Conservation (phyloP, 2,113 vertebrate species). For the Notothenia coriiceps region DNA sequence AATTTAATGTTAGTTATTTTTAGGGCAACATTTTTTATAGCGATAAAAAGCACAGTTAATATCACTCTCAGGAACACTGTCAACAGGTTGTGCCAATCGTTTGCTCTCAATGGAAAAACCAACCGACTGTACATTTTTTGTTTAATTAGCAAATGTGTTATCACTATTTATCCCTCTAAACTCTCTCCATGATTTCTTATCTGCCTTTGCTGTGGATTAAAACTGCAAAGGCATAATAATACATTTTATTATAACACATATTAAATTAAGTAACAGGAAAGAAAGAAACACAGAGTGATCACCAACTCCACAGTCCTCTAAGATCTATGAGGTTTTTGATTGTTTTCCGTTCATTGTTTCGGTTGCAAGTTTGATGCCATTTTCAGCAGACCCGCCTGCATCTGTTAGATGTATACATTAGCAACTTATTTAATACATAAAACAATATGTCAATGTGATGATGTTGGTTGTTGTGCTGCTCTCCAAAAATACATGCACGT, state of each 20-base stretch:
- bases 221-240: not conserved
- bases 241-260: not conserved
- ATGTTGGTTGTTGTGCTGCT: not conserved
- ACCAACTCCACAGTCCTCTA: not conserved
- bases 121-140: not conserved
- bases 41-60: not conserved
- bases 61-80: not conserved
- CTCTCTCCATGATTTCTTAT: not conserved
- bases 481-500: not conserved
- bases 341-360: not conserved
- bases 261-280: not conserved
- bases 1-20: not conserved
- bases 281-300: not conserved
- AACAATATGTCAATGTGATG: not conserved
- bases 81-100: not conserved
- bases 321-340: not conserved
- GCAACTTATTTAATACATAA: not conserved
- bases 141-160: not conserved
- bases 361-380: too few species aligned
- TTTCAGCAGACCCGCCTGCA: too few species aligned
- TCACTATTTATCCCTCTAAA: not conserved
- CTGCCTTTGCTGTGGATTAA: not conserved
- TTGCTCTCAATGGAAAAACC: too few species aligned
- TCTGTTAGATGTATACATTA: not conserved
- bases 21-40: not conserved